Evolutionary conservation across 2,113 vertebrate species (phyloP).

Genomic region (Oxygymnocypris stewartii): DNA sequence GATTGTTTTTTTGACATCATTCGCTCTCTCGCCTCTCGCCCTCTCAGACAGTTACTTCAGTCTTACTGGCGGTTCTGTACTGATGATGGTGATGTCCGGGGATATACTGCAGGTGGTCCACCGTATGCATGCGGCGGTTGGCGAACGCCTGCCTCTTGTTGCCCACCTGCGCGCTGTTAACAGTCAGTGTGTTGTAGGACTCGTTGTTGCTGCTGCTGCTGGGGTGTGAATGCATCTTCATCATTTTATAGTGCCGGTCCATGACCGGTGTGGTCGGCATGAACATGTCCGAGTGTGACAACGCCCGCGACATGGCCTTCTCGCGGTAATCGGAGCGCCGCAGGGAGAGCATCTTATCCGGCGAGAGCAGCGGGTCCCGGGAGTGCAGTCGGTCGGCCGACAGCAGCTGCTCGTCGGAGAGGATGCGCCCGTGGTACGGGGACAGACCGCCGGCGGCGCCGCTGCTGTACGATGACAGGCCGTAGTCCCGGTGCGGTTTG

Average conservation of each 20-base stretch:
- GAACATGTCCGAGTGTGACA: constrained; percentile 96
- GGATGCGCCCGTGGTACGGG: constrained; percentile 78
- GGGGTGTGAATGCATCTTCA: constrained; percentile 96
- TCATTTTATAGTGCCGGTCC: constrained; percentile 93
- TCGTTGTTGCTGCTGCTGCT: constrained; percentile 88
- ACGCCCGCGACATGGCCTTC: constrained; percentile 88
- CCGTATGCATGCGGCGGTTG: constrained; percentile 92
- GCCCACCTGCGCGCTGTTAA: constrained; percentile 77
- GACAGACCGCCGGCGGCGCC: constrained; percentile 62
- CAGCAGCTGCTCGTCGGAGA: constrained; percentile 91
- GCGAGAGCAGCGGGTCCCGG: constrained; percentile 95
- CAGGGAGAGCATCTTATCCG: constrained; percentile 77
- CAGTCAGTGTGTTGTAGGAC: constrained; percentile 89
- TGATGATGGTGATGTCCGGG: constrained; percentile 88
- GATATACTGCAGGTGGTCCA: constrained; percentile 95
- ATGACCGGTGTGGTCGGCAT: constrained; percentile 86
- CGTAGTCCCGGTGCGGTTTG: constrained; percentile 80
- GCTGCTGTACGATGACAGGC: constrained; percentile 74
- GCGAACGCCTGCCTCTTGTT: constrained; percentile 96
- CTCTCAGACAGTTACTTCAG: constrained; percentile 93
- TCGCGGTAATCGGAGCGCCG: constrained; percentile 86
- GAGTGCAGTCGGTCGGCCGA: constrained; percentile 93
- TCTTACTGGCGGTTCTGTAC: constrained; percentile 95
- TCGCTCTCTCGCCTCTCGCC: neutral
- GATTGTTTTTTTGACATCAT: constrained; percentile 21